Conservation (phyloP, 92 coral and sea anemone genomes). For the Montipora capitata region DNA sequence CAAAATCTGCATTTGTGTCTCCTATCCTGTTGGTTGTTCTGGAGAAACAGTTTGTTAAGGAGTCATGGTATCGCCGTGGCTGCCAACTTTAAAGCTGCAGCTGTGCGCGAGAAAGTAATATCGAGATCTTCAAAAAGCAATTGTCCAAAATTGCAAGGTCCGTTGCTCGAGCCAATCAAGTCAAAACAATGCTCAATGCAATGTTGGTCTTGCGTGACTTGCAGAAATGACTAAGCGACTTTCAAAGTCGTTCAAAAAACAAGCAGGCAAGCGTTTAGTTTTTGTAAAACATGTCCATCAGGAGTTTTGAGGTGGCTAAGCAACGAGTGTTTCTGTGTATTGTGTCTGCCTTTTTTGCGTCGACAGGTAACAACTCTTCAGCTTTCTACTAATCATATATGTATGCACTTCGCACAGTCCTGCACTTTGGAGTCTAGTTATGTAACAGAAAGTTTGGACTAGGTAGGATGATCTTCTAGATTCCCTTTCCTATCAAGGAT, state of each 20-base stretch:
- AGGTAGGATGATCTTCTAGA: not conserved
- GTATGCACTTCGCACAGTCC: not conserved
- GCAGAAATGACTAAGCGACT: conserved; percentile 9
- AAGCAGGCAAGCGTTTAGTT: not conserved
- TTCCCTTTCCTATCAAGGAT: too few species aligned
- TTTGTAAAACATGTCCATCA: not conserved
- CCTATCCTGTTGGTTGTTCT: too few species aligned
- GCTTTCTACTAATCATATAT: not conserved
- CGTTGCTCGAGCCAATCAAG: not conserved
- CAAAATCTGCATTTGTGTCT: too few species aligned
- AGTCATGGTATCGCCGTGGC: too few species aligned
- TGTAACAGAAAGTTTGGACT: not conserved
- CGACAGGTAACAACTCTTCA: conserved; percentile 10
- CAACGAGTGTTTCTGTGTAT: not conserved
- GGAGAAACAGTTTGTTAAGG: too few species aligned
- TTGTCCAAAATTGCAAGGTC: not conserved
- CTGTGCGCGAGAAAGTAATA: too few species aligned
- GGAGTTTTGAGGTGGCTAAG: not conserved
- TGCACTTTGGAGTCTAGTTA: not conserved
- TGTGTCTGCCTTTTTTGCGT: not conserved
- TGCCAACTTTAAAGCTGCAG: too few species aligned
- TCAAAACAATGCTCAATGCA: not conserved
- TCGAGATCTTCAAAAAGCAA: too few species aligned
- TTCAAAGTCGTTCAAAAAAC: not conserved
- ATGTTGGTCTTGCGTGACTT: too few species aligned